phyloP scores from a whole-genome alignment of 2,888 invertebrate genomes.

The Leptinotarsa haldemani region DNA sequence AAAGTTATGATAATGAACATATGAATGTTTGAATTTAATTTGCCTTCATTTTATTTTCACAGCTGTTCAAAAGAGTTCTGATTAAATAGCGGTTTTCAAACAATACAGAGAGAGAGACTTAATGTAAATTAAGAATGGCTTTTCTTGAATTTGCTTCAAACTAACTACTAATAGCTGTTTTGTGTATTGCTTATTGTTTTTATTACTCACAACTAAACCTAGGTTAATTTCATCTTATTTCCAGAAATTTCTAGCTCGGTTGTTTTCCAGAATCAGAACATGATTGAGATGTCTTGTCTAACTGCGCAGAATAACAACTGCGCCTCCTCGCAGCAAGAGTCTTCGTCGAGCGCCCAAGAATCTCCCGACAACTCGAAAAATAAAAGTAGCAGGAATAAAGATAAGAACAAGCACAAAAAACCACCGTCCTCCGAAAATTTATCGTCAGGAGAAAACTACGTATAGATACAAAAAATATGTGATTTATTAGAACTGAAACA shows the following conservation, averaged over 20 bases:
- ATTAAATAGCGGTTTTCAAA: background rate
- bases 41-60: no score
- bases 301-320: slow-evolving; percentile 74
- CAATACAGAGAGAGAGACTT: slow-evolving; percentile 2
- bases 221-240: slow-evolving; percentile 66
- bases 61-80: no score
- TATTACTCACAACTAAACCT: slow-evolving; percentile 65
- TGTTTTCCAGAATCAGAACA: slow-evolving; percentile 69
- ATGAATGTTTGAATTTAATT: no score
- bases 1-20: no score
- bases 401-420: slow-evolving; percentile 43
- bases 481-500: slow-evolving; percentile 31
- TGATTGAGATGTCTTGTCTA: slow-evolving; percentile 78
- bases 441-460: slow-evolving; percentile 51
- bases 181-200: slow-evolving; percentile 54
- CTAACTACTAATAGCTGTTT: slow-evolving; percentile 61
- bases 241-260: slow-evolving; percentile 67
- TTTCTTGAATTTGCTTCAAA: slow-evolving; percentile 49
- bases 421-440: slow-evolving; percentile 38
- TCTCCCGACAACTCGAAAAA: slow-evolving; percentile 45
- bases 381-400: slow-evolving; percentile 44
- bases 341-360: slow-evolving; percentile 40
- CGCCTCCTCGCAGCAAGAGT: slow-evolving; percentile 47
- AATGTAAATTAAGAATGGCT: slow-evolving; percentile 20
- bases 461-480: slow-evolving; percentile 40